Conservation (phyloP, 2,113 vertebrate genomes). For the Hystrix cristata region DNA sequence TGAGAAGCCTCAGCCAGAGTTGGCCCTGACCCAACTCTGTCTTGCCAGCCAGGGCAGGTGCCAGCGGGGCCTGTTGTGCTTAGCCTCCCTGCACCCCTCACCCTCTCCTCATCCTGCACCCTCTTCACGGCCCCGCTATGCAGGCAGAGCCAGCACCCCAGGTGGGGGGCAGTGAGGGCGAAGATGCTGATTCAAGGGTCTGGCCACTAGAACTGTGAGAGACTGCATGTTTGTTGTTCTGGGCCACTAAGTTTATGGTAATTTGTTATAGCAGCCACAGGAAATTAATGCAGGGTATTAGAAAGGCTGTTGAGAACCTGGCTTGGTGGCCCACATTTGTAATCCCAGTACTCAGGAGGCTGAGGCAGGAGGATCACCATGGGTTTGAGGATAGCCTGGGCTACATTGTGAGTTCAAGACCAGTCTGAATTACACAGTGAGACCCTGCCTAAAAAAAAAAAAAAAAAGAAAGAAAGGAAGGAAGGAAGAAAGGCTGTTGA, state of each 20-base stretch:
- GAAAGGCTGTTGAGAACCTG: neutral
- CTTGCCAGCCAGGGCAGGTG: too few relatives aligned
- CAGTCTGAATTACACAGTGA: neutral
- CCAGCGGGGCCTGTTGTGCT: neutral
- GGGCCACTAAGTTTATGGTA: neutral
- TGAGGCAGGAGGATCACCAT: neutral
- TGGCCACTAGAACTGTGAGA: too few relatives aligned
- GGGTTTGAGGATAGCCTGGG: neutral
- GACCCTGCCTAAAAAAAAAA: neutral
- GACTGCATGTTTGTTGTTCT: neutral
- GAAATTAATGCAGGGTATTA: neutral
- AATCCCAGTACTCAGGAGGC: neutral
- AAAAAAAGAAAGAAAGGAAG: neutral
- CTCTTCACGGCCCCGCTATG: neutral
- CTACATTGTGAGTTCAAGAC: neutral
- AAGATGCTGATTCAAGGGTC: neutral
- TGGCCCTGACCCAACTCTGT: neutral
- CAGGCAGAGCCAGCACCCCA: fast-evolving
- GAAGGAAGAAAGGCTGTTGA: neutral
- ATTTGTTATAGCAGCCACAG: neutral
- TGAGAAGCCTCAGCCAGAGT: neutral
- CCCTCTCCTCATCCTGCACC: too few relatives aligned
- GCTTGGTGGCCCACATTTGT: neutral
- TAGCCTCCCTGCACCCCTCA: too few relatives aligned
- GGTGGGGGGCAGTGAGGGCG: neutral